These are phyloP conservation scores for Amblyornis subalaris DNA, from an alignment of 2,113 vertebrate genomes.

Conservation along the genomic window DNA sequence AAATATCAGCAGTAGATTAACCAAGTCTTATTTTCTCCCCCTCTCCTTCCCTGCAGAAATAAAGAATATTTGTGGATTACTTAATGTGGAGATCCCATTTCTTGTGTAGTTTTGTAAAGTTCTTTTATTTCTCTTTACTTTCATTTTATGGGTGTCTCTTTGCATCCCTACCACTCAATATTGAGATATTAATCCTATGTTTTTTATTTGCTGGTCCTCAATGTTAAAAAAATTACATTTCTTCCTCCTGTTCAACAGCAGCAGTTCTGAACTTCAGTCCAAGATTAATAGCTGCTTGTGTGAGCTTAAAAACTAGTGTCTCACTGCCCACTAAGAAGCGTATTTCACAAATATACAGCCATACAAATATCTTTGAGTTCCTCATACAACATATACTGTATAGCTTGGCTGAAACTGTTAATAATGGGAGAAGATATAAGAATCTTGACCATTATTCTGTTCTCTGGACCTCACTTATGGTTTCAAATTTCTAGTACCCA, in stretches of 20 bases:
- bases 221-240: background rate
- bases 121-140: background rate
- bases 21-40: background rate
- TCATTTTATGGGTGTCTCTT: background rate
- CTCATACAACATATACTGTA: background rate
- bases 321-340: background rate
- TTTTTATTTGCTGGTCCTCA: background rate
- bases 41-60: background rate
- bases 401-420: background rate
- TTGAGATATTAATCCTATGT: background rate
- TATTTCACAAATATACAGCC: background rate
- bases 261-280: background rate
- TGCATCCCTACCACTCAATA: background rate
- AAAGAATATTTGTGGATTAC: background rate
- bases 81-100: background rate
- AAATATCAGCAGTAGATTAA: background rate
- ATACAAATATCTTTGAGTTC: background rate
- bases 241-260: background rate
- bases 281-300: background rate
- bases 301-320: background rate
- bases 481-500: background rate
- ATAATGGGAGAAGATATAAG: background rate
- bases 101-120: background rate
- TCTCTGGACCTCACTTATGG: background rate
- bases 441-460: background rate